Evolutionary conservation across 2,113 vertebrate genomes (phyloP), one percentile per base, ranked within the genome.

Genomic region (Pristiophorus japonicus): DNA sequence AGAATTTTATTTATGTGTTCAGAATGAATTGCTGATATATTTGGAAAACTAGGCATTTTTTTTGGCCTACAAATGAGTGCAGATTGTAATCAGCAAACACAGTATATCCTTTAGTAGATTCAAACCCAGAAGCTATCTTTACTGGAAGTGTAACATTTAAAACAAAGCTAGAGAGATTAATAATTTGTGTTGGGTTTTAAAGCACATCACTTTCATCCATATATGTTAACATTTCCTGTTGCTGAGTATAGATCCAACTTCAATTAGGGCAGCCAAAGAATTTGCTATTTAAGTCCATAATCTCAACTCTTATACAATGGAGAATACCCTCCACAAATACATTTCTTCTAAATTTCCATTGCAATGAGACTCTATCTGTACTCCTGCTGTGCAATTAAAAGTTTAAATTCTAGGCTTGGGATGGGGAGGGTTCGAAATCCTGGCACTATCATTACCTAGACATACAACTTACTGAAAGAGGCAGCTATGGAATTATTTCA

Each of bases 381-480:
- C 47, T 11, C 24, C 87, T 90, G 20, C 22, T 14, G 1, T 90
- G 51, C 2, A 30, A 90, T 16, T 45, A 87, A 45, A 51, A 45
- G 20, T 8, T 11, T 47, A 5, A 87, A 18, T 24, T 87, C 42
- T 47, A 47, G 45, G 18, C 84, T 22, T 14, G 8, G 8, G 27
- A 30, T 75, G 51, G 51, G 51, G 51, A 4, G 51, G 51, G 51
- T 59, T 59, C 59, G 4, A 59, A 59, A 59, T 59, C 59, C 59
- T 11, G 16, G 38, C 38, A 42, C 78, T 42, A 92, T 3, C n/a
- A 63, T 42, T 65, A 59, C 4, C 16, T 16, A 70, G 65, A 4
- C 45, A 73, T 70, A 94, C 51, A 47, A 94, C 45, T 94, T 70
- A 70, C 27, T 45, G 66, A 90, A 94, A 27, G n/a, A 94, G 22